Evolutionary conservation across 2,797 vertebrate genomes (phyloP).

Genomic region (Esox lucius): DNA sequence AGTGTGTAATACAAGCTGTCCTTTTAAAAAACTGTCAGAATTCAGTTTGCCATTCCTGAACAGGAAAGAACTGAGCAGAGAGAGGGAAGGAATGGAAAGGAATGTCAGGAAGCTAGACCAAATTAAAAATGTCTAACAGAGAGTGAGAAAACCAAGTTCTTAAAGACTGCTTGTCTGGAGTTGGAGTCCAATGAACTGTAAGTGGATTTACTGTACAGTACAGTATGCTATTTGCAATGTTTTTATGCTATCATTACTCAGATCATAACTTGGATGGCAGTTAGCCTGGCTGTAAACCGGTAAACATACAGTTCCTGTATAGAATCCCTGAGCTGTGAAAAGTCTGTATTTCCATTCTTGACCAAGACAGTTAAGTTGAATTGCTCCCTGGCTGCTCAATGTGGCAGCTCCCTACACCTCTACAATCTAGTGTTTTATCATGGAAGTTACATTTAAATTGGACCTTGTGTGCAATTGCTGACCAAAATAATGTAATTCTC

Average conservation of each 20-base stretch:
- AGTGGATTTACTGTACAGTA: background rate
- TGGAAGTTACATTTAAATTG: too few species aligned
- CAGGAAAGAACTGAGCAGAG: constrained; percentile 35
- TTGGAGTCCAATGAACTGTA: background rate
- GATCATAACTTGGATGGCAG: too few species aligned
- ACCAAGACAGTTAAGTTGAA: too few species aligned
- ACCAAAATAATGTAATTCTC: too few species aligned
- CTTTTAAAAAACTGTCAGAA: constrained; percentile 38
- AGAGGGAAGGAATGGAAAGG: constrained; percentile 42
- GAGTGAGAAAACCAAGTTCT: constrained; percentile 24
- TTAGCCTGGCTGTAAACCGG: too few species aligned
- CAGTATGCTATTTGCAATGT: background rate
- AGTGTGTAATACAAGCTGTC: constrained; percentile 29
- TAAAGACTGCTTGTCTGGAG: background rate
- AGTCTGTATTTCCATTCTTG: too few species aligned
- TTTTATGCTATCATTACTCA: background rate
- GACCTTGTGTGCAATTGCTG: too few species aligned
- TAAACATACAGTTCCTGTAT: too few species aligned
- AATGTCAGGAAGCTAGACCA: constrained; percentile 62
- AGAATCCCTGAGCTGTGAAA: too few species aligned
- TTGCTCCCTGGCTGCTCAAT: too few species aligned
- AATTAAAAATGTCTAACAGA: constrained; percentile 58
- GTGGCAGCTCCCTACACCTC: too few species aligned
- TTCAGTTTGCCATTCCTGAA: constrained; percentile 31
- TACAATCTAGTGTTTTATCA: too few species aligned